Evolutionary conservation across 2,113 vertebrate species (phyloP), one percentile per base, ranked within the genome.

Genomic region (Engraulis encrasicolus): DNA sequence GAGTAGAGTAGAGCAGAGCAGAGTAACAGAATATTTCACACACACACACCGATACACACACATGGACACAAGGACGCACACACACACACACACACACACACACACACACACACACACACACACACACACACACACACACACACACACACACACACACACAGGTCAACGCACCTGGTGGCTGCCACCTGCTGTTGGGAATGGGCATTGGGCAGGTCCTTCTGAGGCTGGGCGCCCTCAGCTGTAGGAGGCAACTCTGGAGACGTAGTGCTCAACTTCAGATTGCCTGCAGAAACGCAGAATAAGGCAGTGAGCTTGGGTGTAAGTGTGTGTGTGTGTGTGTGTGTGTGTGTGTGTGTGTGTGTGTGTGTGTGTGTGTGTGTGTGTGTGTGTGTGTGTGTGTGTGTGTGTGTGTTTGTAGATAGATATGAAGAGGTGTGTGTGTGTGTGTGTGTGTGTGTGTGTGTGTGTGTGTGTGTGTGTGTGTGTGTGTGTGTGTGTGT

Each of bases 171-270:
- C 95, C 95, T 89, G 74, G n/a, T n/a, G n/a, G 94, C 45, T 18
- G 96, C 95, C 90, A 96, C 96, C 93, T 96, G 96, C 91, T 97
- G 96, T 89, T 98, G 97, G 0, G 96, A 96, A 23, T 95, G 95
- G 78, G 96, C 95, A 6, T 97, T 97, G 88, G 96, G 95, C 86
- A 98, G 89, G 71, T 96, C 93, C 93, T 95, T 95, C 20, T 86
- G 86, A 82, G 93, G 89, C 11, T 92, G 92, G 54, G 89, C 89
- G 0, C 88, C 92, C 71, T 96, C 95, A 7, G 94, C 81, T 83
- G 91, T 92, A 14, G 93, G 96, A 15, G 96, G 96, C 89, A 98
- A 93, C 79, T 98, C 97, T 0, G 97, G 97, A 71, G 97, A 98
- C 0, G 96, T 98, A 92, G 97, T 96, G 92, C 96, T 97, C 71